Percentiles rank a stretch among this genome's conserved stretches.
Conservation (phyloP, 2,888 invertebrate genomes). For the Poecilus cupreus region DNA sequence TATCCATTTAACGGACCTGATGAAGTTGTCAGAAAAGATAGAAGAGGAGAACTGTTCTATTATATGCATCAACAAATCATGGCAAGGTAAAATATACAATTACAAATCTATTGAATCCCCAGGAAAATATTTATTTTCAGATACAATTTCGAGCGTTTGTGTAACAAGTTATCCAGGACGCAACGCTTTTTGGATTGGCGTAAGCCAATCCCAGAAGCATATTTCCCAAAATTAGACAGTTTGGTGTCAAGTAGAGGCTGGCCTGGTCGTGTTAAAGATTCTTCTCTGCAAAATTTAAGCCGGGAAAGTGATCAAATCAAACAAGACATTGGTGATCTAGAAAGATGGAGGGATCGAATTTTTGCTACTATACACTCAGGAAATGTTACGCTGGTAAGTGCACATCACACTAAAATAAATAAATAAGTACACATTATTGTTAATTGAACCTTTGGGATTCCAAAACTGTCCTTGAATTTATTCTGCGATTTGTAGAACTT, state of each 20-base stretch:
- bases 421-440: too few relatives aligned
- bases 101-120: too few relatives aligned
- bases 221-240: constrained; percentile 90
- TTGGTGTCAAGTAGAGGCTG: constrained; percentile 84
- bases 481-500: too few relatives aligned
- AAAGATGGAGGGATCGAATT: constrained; percentile 85
- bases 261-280: constrained; percentile 81
- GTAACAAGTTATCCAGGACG: constrained; percentile 81
- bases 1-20: constrained; percentile 83
- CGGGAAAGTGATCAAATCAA: constrained; percentile 81
- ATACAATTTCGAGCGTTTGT: constrained; percentile 85
- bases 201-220: constrained; percentile 84
- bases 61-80: constrained; percentile 85
- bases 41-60: constrained; percentile 86
- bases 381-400: constrained; percentile 75
- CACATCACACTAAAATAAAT: too few relatives aligned
- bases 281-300: constrained; percentile 77
- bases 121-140: constrained; percentile 70
- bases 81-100: constrained; percentile 71
- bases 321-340: constrained; percentile 81
- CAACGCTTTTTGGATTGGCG: constrained; percentile 79
- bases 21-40: constrained; percentile 82
- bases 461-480: too few relatives aligned
- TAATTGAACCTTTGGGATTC: too few relatives aligned
- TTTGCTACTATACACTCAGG: constrained; percentile 82